Percentiles rank a stretch among this genome's conserved stretches.
These are phyloP conservation scores for Pluvianellus socialis DNA, from an alignment of 2,113 vertebrate genomes.

Conservation along the genomic window DNA sequence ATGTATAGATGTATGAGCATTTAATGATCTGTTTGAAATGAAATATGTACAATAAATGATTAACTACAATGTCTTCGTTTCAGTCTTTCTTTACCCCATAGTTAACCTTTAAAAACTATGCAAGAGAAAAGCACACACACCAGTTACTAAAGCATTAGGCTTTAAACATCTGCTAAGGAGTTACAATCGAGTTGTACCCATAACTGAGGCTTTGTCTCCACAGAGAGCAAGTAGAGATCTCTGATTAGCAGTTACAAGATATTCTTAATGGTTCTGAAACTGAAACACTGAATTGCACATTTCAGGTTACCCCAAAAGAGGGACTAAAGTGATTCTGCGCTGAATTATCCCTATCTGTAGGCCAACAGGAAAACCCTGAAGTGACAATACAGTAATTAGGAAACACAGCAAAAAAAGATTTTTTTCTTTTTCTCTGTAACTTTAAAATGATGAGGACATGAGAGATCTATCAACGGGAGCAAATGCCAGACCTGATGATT, in stretches of 20 bases:
- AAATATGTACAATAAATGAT: neutral
- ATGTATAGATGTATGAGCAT: neutral
- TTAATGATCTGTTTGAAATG: neutral
- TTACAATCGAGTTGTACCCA: fast-evolving
- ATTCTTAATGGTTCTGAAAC: neutral
- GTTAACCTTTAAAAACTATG: neutral
- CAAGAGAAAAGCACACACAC: neutral
- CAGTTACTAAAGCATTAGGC: neutral
- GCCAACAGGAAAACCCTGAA: neutral
- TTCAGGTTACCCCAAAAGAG: neutral
- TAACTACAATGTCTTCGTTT: neutral
- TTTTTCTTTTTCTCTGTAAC: neutral
- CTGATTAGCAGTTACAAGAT: neutral
- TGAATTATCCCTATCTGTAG: neutral
- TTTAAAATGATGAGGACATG: neutral
- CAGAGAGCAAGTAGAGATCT: neutral
- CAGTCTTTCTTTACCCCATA: neutral
- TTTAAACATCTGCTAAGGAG: neutral
- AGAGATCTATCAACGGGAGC: neutral
- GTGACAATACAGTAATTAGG: neutral
- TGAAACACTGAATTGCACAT: neutral
- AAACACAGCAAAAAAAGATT: neutral
- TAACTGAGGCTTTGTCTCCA: neutral
- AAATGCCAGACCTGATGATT: neutral
- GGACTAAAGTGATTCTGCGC: neutral